A percentile compares a stretch with the other conserved stretches of the same genome.
Conservation (phyloP, 1,140 invertebrate genomes). For the Drosophila virilis region DNA sequence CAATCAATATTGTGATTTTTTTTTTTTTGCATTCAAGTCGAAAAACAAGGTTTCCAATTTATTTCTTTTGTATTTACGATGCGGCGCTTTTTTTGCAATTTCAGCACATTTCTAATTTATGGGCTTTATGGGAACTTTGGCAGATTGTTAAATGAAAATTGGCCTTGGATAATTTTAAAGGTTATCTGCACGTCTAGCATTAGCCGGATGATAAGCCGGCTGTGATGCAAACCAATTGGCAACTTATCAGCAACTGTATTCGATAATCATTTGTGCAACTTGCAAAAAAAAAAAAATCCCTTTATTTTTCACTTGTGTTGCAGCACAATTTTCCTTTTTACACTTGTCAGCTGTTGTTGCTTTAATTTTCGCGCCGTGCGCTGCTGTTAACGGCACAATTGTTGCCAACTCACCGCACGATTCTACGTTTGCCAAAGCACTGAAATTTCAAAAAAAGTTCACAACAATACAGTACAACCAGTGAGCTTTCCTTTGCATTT, state of each 20-base stretch:
- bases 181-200: conserved; percentile 24
- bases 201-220: conserved; percentile 32
- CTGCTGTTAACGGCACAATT: neutral
- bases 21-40: neutral
- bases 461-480: conserved; percentile 36
- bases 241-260: conserved; percentile 40
- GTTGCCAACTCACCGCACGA: conserved; percentile 33
- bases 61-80: neutral
- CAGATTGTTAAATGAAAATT: conserved; percentile 23
- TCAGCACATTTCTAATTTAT: conserved; percentile 40
- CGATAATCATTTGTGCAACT: neutral
- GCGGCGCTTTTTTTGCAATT: neutral
- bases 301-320: neutral
- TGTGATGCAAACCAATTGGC: neutral
- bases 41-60: neutral
- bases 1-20: neutral
- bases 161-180: conserved; percentile 45
- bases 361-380: conserved; percentile 17
- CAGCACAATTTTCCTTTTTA: neutral
- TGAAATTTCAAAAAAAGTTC: conserved; percentile 50
- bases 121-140: conserved; percentile 36
- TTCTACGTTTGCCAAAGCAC: conserved; percentile 53
- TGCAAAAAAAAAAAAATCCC: neutral
- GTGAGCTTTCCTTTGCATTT: conserved; percentile 45
- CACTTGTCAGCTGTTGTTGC: conserved; percentile 44